Percentiles rank a stretch among this genome's conserved stretches.
phyloP scores from a whole-genome alignment of 1,140 invertebrate species.

The Bombus terrestris region DNA sequence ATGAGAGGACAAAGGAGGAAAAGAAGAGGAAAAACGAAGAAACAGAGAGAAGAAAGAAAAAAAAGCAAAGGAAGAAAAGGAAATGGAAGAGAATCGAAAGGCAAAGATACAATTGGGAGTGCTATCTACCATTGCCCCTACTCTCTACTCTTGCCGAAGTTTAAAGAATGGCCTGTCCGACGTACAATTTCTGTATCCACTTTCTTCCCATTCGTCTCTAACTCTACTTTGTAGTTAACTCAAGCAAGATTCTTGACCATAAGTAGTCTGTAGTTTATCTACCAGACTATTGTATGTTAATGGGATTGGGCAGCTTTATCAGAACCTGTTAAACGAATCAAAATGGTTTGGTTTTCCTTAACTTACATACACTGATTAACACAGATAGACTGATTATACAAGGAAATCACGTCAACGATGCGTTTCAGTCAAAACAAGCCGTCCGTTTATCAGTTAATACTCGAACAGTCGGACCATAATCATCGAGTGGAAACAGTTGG shows the following conservation, averaged over 20 bases:
- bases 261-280: not conserved
- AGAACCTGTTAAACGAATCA: not conserved
- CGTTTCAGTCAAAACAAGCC: not conserved
- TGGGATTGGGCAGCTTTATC: no score
- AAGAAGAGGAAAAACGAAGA: not conserved
- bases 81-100: not conserved
- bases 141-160: no score
- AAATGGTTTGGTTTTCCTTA: not conserved
- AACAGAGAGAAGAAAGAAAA: not conserved
- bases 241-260: not conserved
- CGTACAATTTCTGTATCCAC: not conserved
- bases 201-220: not conserved
- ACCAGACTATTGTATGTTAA: no score
- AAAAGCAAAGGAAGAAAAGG: not conserved
- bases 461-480: not conserved
- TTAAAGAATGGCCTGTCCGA: not conserved
- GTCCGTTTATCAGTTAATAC: constrained; percentile 6
- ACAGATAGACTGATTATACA: not conserved
- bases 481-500: not conserved
- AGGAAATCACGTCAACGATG: not conserved
- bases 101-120: not conserved
- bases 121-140: no score
- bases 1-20: not conserved
- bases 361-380: not conserved
- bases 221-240: not conserved